A percentile compares a stretch with the other conserved stretches of the same genome.
phyloP scores from a whole-genome alignment of 1,140 invertebrate genomes.

The Hylyphantes graminicola region DNA sequence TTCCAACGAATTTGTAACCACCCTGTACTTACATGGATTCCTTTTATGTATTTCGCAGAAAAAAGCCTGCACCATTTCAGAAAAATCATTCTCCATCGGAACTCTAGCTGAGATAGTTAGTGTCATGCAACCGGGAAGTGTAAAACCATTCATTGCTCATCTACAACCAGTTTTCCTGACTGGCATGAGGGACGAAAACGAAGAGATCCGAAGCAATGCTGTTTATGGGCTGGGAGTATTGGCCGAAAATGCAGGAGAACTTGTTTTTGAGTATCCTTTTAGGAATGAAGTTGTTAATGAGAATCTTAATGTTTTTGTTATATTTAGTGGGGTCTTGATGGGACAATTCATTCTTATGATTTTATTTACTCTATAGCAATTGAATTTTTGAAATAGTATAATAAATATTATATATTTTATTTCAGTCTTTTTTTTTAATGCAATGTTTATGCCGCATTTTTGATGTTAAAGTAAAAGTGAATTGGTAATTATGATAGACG shows the following conservation, averaged over 20 bases:
- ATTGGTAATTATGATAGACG: too few species aligned
- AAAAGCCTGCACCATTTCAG: constrained; percentile 70
- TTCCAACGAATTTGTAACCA: too few species aligned
- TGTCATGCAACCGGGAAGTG: constrained; percentile 71
- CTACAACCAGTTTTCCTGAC: constrained; percentile 76
- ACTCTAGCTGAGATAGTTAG: constrained; percentile 79
- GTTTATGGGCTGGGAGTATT: constrained; percentile 82
- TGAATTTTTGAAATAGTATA: too few species aligned
- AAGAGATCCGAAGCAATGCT: constrained; percentile 81
- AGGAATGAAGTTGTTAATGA: not conserved
- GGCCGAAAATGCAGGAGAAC: constrained; percentile 73
- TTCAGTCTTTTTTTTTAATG: too few species aligned
- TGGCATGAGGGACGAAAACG: constrained; percentile 74
- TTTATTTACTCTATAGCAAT: too few species aligned
- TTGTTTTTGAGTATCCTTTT: constrained; percentile 74
- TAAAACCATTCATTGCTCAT: constrained; percentile 72
- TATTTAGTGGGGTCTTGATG: too few species aligned
- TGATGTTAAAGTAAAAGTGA: too few species aligned
- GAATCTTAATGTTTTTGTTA: not conserved
- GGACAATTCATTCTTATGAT: too few species aligned
- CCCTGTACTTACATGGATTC: too few species aligned
- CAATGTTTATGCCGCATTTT: too few species aligned
- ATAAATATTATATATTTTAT: too few species aligned
- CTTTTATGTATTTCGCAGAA: constrained; percentile 35
- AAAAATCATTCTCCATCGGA: constrained; percentile 79